Percentiles rank a stretch among this genome's conserved stretches.
Evolutionary conservation across 2,888 invertebrate genomes (phyloP).

Genomic region (Ormyrus labotus): DNA sequence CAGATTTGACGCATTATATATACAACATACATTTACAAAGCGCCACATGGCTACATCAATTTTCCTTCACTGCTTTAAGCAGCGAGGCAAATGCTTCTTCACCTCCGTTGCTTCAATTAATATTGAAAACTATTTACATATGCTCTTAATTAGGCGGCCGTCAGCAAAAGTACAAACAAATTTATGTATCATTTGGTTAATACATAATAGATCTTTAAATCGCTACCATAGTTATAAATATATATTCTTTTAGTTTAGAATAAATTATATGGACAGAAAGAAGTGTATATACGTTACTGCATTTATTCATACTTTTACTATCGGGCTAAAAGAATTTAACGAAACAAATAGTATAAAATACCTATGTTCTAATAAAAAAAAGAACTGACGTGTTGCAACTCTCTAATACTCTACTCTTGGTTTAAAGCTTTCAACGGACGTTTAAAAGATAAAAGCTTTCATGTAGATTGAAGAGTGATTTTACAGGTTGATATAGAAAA

Average conservation of each 20-base stretch:
- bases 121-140: slow-evolving; percentile 53
- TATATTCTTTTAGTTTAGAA: background rate
- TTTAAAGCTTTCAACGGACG: slow-evolving; percentile 53
- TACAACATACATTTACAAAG: slow-evolving; percentile 55
- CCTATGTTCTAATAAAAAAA: slow-evolving; percentile 35
- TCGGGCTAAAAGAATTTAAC: slow-evolving; percentile 42
- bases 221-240: background rate
- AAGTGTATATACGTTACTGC: background rate
- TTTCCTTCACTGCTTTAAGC: background rate
- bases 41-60: slow-evolving; percentile 51
- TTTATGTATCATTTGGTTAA: background rate
- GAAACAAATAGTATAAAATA: slow-evolving; percentile 53
- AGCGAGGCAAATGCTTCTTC: slow-evolving; percentile 1
- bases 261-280: background rate
- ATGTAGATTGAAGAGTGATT: slow-evolving; percentile 25
- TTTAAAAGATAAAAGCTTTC: slow-evolving; percentile 14
- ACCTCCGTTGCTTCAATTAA: slow-evolving; percentile 21
- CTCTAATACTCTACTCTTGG: slow-evolving; percentile 52
- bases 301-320: slow-evolving; percentile 24
- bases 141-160: slow-evolving; percentile 13
- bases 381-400: slow-evolving; percentile 3
- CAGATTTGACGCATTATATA: slow-evolving; percentile 49
- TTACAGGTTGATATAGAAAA: slow-evolving; percentile 27
- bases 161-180: slow-evolving; percentile 36
- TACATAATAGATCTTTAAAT: background rate